Evolutionary conservation across 2,113 vertebrate species (phyloP).

Genomic region (Oreochromis tanganicae): DNA sequence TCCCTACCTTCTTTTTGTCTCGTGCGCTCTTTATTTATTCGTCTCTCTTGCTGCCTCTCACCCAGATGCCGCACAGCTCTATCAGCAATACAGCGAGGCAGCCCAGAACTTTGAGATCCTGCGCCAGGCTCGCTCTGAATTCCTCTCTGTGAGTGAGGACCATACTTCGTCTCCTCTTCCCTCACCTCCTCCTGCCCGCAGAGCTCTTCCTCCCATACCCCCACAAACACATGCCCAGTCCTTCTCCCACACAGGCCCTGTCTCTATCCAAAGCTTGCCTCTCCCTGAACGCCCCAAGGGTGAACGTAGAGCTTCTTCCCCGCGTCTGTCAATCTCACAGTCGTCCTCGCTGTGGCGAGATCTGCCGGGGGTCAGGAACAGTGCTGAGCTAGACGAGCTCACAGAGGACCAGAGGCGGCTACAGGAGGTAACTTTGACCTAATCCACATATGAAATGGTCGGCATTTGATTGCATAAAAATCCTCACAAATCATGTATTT

Average conservation of each 20-base stretch:
- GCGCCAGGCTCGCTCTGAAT: slow-evolving; percentile 81
- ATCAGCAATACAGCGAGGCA: slow-evolving; percentile 92
- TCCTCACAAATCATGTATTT: not conserved
- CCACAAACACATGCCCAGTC: slow-evolving; percentile 27
- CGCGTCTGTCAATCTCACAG: slow-evolving; percentile 80
- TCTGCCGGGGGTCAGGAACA: slow-evolving; percentile 81
- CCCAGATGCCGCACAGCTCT: slow-evolving; percentile 82
- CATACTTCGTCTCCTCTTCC: slow-evolving; percentile 43
- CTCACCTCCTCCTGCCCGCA: slow-evolving; percentile 70
- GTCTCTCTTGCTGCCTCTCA: not conserved
- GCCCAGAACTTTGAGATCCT: slow-evolving; percentile 88
- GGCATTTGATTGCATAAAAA: not conserved
- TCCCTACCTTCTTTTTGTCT: not conserved
- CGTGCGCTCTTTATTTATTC: not conserved
- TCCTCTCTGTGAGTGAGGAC: slow-evolving; percentile 46
- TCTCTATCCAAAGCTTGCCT: slow-evolving; percentile 62
- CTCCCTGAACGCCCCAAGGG: slow-evolving; percentile 61
- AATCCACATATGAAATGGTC: not conserved
- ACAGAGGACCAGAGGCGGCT: slow-evolving; percentile 83
- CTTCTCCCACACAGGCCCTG: slow-evolving; percentile 62
- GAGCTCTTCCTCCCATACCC: slow-evolving; percentile 75
- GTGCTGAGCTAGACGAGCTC: slow-evolving; percentile 75
- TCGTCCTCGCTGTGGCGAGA: slow-evolving; percentile 87
- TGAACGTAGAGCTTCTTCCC: slow-evolving; percentile 55
- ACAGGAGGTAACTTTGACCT: slow-evolving; percentile 81